Evolutionary conservation across 1,140 invertebrate species (phyloP).

Genomic region (Aricia agestis): DNA sequence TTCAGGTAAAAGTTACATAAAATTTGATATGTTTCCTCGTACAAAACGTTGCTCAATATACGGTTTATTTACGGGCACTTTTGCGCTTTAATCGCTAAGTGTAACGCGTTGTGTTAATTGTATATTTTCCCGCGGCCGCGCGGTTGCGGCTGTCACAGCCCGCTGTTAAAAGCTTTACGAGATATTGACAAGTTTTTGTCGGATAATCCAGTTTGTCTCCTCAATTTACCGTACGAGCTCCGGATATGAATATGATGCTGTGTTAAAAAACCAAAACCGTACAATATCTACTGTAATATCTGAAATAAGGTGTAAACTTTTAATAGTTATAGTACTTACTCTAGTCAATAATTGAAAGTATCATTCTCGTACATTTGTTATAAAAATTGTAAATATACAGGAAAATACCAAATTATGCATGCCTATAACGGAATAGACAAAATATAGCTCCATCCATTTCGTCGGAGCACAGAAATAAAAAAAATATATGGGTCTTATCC

Average conservation of each 20-base stretch:
- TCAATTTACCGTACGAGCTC: too few relatives aligned
- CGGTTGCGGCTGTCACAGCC: conserved; percentile 16
- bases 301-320: too few relatives aligned
- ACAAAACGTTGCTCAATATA: neutral
- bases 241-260: too few relatives aligned
- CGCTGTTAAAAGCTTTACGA: conserved; percentile 15
- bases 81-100: conserved; percentile 31
- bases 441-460: neutral
- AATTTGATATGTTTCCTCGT: neutral
- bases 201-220: neutral
- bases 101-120: conserved; percentile 31
- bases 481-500: neutral
- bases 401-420: neutral
- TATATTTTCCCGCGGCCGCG: conserved; percentile 30
- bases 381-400: neutral
- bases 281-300: too few relatives aligned
- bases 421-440: neutral
- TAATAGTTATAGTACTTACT: too few relatives aligned
- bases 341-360: too few relatives aligned
- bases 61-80: conserved; percentile 26
- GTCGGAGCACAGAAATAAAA: neutral
- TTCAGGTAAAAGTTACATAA: neutral
- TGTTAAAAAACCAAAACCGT: too few relatives aligned
- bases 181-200: conserved; percentile 5
- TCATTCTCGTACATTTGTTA: neutral